Evolutionary conservation across 2,888 invertebrate species (phyloP), one percentile per base, ranked within the genome.

Genomic region (Dynastes tityus): DNA sequence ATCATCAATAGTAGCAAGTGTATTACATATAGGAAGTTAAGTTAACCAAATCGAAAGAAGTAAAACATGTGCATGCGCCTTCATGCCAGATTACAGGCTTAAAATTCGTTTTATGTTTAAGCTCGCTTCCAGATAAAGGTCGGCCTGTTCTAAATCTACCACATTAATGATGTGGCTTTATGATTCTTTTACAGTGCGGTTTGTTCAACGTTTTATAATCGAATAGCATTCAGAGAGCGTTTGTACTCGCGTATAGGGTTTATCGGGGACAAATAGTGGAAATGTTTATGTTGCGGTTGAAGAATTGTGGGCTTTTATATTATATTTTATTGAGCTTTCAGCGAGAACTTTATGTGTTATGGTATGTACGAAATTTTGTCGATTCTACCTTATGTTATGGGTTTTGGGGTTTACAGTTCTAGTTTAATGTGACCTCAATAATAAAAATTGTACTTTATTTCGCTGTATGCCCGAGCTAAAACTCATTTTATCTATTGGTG

Each of bases 141-240:
- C 61, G 61, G 73, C 49, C 73, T 61, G 61, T 74, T 74, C 61
- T 45, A 45, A 61, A 45, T 61, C 45, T 16, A 74, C 61, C 61
- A 45, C 27, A 45, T 37, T 73, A 73, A 73, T 61, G 45, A 68
- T n/a, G 40, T 37, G 16, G 58, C 58, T 74, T 74, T 74, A 74
- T 40, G 73, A 74, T 74, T 61, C 73, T 61, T 74, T 74, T 61
- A 74, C 61, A 74, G 63, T 74, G 45, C 61, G 45, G 73, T 74
- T 61, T 61, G 73, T 63, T 74, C 45, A 63, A 45, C 40, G 27
- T 74, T 74, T 61, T 61, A 61, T 74, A 74, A 74, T 74, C 73
- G 73, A n/a, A 45, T 45, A 55, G 61, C 61, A 29, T 71, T 45
- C 40, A 73, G 61, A 73, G 61, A 40, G 37, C 29, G 40, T 13